phyloP scores from a whole-genome alignment of 2,113 vertebrate species.

The Sardina pilchardus region DNA sequence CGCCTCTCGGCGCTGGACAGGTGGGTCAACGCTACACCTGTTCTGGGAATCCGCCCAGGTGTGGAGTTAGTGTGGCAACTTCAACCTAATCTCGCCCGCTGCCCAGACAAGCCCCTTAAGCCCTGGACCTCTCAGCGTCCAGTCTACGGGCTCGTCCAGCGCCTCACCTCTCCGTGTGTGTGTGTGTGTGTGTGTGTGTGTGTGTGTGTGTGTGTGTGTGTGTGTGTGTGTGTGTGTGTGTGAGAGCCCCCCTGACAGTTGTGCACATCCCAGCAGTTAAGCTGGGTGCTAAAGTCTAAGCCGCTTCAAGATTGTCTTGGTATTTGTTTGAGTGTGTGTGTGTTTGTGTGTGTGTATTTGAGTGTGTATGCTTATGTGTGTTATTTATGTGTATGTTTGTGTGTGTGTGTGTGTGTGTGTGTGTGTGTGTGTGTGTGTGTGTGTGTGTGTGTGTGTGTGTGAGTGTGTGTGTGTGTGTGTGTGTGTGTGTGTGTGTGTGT shows the following conservation, averaged over 20 bases:
- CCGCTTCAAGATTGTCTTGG: background rate
- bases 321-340: background rate
- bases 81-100: constrained; percentile 45
- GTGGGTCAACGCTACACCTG: constrained; percentile 60
- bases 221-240: background rate
- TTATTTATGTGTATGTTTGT: too few species aligned
- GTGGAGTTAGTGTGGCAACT: background rate
- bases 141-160: background rate
- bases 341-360: too few species aligned
- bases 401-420: too few species aligned
- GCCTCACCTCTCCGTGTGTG: too few species aligned
- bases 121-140: constrained; percentile 22
- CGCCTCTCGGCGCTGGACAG: constrained; percentile 8
- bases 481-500: background rate
- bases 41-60: constrained; percentile 48
- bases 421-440: too few species aligned
- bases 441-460: background rate
- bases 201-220: background rate
- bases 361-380: too few species aligned
- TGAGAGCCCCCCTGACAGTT: background rate
- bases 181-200: background rate
- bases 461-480: background rate
- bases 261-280: too few species aligned
- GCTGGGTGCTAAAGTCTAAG: too few species aligned
- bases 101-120: constrained; percentile 45